These are phyloP conservation scores for Dermochelys coriacea DNA, from an alignment of 2,797 vertebrate genomes.

Conservation along the genomic window DNA sequence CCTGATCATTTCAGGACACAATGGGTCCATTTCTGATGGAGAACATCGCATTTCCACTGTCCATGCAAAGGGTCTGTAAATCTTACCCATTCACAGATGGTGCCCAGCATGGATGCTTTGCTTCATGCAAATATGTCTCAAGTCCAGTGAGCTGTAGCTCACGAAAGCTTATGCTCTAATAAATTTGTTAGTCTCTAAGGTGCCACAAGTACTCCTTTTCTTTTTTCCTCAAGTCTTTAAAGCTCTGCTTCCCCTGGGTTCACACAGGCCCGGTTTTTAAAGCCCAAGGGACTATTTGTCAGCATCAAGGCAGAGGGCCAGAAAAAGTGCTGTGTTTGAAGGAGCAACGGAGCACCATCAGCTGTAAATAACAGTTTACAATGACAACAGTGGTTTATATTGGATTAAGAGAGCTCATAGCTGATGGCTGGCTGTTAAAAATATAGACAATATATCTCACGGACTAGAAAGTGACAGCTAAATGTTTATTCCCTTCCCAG, in stretches of 20 bases:
- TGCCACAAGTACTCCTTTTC: no score
- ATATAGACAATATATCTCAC: no score
- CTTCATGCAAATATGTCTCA: accelerated
- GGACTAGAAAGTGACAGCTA: not conserved
- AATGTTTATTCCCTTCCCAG: not conserved
- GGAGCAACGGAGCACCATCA: not conserved
- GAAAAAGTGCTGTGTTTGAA: not conserved
- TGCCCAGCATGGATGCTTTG: accelerated
- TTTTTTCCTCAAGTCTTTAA: not conserved
- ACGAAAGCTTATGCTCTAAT: no score
- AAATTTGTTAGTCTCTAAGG: no score
- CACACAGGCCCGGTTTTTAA: not conserved
- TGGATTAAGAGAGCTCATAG: slow-evolving; percentile 16
- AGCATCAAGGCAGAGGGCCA: not conserved
- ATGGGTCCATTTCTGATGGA: not conserved
- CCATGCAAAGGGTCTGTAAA: not conserved
- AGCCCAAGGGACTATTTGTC: not conserved
- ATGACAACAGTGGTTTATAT: slow-evolving; percentile 59
- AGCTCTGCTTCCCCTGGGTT: not conserved
- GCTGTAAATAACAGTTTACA: slow-evolving; percentile 22
- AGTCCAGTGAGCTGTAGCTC: no score
- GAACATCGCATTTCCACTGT: not conserved
- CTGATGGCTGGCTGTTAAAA: not conserved
- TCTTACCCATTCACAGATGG: not conserved
- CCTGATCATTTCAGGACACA: not conserved